Evolutionary conservation across 2,888 invertebrate genomes (phyloP), one percentile per base, ranked within the genome.

Genomic region (Tolmerus cingulatus): DNA sequence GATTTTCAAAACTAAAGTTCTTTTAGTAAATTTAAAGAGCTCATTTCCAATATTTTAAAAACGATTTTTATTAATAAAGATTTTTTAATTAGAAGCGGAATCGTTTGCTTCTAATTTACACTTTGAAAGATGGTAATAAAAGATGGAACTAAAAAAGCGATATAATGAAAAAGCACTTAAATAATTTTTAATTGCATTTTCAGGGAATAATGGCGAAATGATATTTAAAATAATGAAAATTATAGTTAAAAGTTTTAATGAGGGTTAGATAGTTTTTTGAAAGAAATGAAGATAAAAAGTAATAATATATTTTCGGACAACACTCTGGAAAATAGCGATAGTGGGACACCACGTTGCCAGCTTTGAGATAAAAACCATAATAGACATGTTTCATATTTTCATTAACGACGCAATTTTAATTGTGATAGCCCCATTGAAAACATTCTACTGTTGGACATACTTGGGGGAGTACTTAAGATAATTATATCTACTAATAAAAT

Each of bases 401-500:
- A 51, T 51, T 51, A 51, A n/a, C 7, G 51, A 51, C 51, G 51
- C 51, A 51, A 51, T 51, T 51, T n/a, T 51, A n/a, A n/a, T 51
- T 51, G 51, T 51, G 51, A 51, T 51, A 51, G 19, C 51, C 51
- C 51, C n/a, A 51, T 51, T n/a, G 51, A 51, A 51, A 51, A 51
- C 51, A 51, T 51, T 51, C 14, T 5, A 51, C n/a, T 51, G 12
- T 43, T 43, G 12, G n/a, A 51, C 0, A 51, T 51, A 51, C 19
- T 51, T 14, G 51, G 51, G 51, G 51, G 51, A 51, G 51, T 78
- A 40, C 51, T 78, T 78, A 78, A 40, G 78, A 43, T 43, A 46
- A 51, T 55, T 51, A 12, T 79, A 43, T 46, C 46, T 43, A 78
- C 79, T 66, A 66, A 66, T 79, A 79, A 79, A 76, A 79, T 79